Base-by-base conservation (phyloP, 1,140 invertebrate species). In the Andricus grossulariae region DNA sequence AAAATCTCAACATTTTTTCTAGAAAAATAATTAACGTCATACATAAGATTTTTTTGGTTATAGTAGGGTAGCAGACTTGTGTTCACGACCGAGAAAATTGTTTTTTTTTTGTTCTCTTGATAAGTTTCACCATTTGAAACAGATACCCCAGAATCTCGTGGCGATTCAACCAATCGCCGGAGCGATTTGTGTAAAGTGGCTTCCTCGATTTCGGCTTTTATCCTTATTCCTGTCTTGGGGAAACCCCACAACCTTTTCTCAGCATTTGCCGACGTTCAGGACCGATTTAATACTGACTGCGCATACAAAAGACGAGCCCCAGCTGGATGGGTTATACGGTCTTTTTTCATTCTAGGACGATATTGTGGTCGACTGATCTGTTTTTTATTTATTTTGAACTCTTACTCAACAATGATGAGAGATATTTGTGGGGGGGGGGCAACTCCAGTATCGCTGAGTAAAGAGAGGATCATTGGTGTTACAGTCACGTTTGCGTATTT, bases 401-500 rank as follows among this genome's bases (percentile, higher is more conserved):
- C 16, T 60, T 60, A 19, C 15, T 32, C 19, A 15, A 12, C 19
- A 60, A 60, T 32, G 55, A 25, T 39, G 32, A 11, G 7, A 25
- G 32, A 3, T 12, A 32, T 12, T 32, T 1, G 16, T 15, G 3
- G 57, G 21, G 21, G 2, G 5, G 16, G 8, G 10, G 10, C 13
- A 60, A 60, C 57, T 60, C 13, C 39, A 15, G 2, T 60, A 60
- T 60, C 25, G 19, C 21, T 60, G 57, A 8, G 21, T n/a, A 60
- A 60, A 60, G 57, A 60, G 57, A 60, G 21, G 12, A 32, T 21
- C 12, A 81, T 82, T 82, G 75, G 76, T 73, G 77, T 82, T 79
- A 79, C 76, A 82, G 80, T 82, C 82, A 82, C 80, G 82, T 81
- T 77, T 81, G 75, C 80, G 80, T 80, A 83, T 80, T 83, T 80